A percentile compares a stretch with the other conserved stretches of the same genome.
These are phyloP conservation scores for Pipistrellus nathusii DNA, from an alignment of 2,797 vertebrate species.

Conservation along the genomic window DNA sequence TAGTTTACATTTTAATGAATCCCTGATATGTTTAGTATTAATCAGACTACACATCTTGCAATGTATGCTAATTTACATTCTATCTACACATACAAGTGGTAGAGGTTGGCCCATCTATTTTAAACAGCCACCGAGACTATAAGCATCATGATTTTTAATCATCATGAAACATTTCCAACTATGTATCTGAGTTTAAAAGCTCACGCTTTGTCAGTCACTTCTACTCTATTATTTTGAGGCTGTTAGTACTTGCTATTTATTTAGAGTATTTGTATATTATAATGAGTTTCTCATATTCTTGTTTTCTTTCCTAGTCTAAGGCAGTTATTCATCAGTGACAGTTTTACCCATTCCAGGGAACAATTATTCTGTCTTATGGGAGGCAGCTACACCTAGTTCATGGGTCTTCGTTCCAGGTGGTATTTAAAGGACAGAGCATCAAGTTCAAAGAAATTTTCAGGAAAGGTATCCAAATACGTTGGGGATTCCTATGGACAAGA, in stretches of 20 bases:
- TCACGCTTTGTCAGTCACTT: constrained; percentile 82
- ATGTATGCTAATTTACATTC: background rate
- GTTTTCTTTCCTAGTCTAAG: constrained; percentile 62
- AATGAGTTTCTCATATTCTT: constrained; percentile 79
- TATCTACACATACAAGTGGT: background rate
- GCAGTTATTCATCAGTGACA: constrained; percentile 70
- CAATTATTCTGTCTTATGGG: constrained; percentile 40
- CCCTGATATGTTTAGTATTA: constrained; percentile 39
- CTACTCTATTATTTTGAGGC: constrained; percentile 76
- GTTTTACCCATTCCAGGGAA: constrained; percentile 41
- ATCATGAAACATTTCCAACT: constrained; percentile 59
- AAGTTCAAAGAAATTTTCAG: background rate
- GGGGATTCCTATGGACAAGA: background rate
- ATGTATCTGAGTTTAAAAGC: constrained; percentile 70
- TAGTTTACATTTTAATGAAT: constrained; percentile 41
- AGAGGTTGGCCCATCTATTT: constrained; percentile 57
- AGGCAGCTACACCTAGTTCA: background rate
- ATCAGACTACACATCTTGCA: background rate
- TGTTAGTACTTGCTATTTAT: constrained; percentile 68
- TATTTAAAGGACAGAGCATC: background rate
- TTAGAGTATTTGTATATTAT: constrained; percentile 75
- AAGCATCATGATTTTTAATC: constrained; percentile 66
- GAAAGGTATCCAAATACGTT: background rate
- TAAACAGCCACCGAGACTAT: constrained; percentile 62
- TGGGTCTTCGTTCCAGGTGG: background rate